phyloP scores from a whole-genome alignment of 2,113 vertebrate genomes.

The Circaetus gallicus region DNA sequence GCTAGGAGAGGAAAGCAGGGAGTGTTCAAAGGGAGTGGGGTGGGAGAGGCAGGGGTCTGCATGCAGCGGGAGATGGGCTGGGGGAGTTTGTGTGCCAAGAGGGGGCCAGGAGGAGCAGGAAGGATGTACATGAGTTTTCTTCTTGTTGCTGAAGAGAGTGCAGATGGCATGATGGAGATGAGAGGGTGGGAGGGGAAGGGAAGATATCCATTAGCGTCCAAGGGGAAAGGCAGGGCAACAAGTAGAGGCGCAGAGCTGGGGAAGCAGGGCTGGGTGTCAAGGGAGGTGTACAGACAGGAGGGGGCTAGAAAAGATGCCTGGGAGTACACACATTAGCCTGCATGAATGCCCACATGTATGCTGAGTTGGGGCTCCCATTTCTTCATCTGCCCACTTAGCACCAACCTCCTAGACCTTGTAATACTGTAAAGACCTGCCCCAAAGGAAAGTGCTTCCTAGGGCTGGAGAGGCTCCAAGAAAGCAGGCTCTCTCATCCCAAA shows the following conservation, averaged over 20 bases:
- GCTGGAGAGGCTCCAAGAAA: background rate
- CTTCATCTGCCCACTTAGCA: background rate
- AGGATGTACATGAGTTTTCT: background rate
- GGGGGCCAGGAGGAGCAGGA: background rate
- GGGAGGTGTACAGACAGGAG: background rate
- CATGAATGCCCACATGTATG: background rate
- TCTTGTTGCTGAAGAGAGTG: background rate
- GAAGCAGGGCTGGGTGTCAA: background rate
- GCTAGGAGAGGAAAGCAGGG: background rate
- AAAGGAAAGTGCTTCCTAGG: background rate
- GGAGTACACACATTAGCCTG: background rate
- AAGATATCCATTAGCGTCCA: background rate
- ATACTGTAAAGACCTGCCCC: background rate
- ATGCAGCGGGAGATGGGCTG: rapidly evolving
- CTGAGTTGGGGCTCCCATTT: background rate
- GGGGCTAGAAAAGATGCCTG: background rate
- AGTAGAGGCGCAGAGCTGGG: background rate
- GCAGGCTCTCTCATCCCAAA: background rate
- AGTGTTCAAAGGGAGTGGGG: background rate
- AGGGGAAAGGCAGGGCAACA: background rate
- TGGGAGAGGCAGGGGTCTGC: background rate
- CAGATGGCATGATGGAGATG: background rate
- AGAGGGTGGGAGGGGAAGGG: background rate
- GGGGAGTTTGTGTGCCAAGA: background rate
- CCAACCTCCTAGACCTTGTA: background rate